These are phyloP conservation scores for Elachura formosa DNA, from an alignment of 2,113 vertebrate species.

Conservation along the genomic window DNA sequence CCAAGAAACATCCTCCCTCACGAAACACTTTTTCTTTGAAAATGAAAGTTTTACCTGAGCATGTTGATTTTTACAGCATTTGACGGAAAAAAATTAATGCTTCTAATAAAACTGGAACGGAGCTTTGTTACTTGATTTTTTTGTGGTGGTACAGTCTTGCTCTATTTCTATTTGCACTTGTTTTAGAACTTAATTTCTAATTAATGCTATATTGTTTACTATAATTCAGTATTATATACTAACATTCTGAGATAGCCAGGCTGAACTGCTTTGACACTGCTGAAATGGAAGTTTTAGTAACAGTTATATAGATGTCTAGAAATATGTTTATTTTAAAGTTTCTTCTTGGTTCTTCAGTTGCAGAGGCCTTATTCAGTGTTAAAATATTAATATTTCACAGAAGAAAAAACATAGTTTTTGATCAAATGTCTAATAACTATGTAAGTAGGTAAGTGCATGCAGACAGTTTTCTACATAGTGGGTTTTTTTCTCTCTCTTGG, in stretches of 20 bases:
- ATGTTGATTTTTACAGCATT: background rate
- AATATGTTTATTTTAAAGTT: background rate
- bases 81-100: conserved; percentile 2
- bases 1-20: background rate
- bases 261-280: background rate
- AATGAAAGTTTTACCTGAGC: background rate
- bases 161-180: background rate
- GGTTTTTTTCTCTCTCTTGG: rapidly evolving
- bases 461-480: background rate
- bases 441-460: background rate
- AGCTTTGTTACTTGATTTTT: background rate
- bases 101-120: background rate
- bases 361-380: background rate
- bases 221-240: background rate
- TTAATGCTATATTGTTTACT: background rate
- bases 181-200: conserved; percentile 11
- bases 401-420: background rate
- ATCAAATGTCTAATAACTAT: background rate
- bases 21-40: background rate
- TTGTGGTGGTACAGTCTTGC: background rate
- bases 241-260: background rate
- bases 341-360: background rate
- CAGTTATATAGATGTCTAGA: background rate
- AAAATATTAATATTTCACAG: background rate
- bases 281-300: background rate